Conservation (phyloP, 1,140 invertebrate genomes). For the Nomia melanderi region DNA sequence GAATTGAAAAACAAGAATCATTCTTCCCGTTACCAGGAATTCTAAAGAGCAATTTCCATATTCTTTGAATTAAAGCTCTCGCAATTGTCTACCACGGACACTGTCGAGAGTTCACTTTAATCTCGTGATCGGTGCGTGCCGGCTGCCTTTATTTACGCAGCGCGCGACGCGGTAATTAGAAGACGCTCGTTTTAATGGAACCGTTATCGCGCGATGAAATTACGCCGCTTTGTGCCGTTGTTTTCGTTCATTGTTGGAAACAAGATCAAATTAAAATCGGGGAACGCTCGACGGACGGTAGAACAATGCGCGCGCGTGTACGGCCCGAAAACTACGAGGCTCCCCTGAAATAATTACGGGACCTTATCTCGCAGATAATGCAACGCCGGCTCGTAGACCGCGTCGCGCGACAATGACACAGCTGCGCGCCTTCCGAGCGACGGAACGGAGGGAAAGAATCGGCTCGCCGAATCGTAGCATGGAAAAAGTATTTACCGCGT, state of each 20-base stretch:
- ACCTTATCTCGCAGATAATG: slow-evolving; percentile 19
- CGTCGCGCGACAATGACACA: slow-evolving; percentile 5
- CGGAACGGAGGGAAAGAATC: not conserved
- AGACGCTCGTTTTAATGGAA: slow-evolving; percentile 49
- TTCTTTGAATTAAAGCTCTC: too few relatives aligned
- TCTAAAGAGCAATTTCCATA: too few relatives aligned
- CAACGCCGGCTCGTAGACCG: not conserved
- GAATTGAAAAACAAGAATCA: too few relatives aligned
- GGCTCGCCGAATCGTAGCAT: too few relatives aligned
- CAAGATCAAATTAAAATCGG: slow-evolving; percentile 60
- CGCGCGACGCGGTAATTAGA: slow-evolving; percentile 60
- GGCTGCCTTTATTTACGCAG: slow-evolving; percentile 40
- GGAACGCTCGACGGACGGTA: not conserved
- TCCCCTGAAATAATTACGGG: slow-evolving; percentile 42
- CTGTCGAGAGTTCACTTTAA: too few relatives aligned
- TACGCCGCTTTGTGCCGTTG: slow-evolving; percentile 42
- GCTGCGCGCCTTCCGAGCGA: too few relatives aligned
- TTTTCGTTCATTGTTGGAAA: slow-evolving; percentile 54
- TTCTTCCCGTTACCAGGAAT: too few relatives aligned
- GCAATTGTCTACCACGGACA: too few relatives aligned
- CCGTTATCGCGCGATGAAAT: slow-evolving; percentile 58
- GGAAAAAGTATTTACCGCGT: not conserved
- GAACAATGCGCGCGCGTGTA: slow-evolving; percentile 42
- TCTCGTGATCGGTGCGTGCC: too few relatives aligned
- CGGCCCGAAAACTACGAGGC: slow-evolving; percentile 26